Conservation (phyloP, 1,140 invertebrate species). For the Aleiodes sp. region DNA sequence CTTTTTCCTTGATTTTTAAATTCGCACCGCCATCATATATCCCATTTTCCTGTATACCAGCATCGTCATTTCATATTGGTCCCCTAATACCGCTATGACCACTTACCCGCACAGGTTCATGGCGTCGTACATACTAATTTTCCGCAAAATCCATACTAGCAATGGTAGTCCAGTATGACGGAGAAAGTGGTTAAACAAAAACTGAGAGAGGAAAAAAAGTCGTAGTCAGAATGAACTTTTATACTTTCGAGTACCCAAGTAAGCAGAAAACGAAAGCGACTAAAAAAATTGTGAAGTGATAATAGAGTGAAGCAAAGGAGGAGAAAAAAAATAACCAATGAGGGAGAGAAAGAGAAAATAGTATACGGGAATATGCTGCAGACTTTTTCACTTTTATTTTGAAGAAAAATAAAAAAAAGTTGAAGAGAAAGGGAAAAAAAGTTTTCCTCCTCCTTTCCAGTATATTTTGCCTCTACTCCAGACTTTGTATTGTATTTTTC, state of each 20-base stretch:
- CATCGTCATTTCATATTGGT: constrained; percentile 23
- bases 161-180: neutral
- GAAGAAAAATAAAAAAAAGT: neutral
- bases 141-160: neutral
- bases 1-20: neutral
- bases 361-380: constrained; percentile 23
- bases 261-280: constrained; percentile 11
- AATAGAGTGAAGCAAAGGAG: constrained; percentile 1
- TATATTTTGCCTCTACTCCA: neutral
- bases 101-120: neutral
- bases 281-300: constrained; percentile 19
- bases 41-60: neutral
- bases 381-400: constrained; percentile 28
- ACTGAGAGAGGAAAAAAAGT: neutral
- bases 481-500: constrained; percentile 10
- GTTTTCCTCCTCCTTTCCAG: neutral
- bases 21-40: no score
- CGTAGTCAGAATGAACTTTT: neutral
- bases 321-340: constrained; percentile 5
- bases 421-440: neutral
- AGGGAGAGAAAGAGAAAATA: constrained; percentile 12
- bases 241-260: neutral
- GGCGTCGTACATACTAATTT: constrained; percentile 22
- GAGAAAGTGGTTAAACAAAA: neutral
- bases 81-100: constrained; percentile 24